Evolutionary conservation across 2,888 invertebrate species (phyloP).

Genomic region (Lutraria lutraria): DNA sequence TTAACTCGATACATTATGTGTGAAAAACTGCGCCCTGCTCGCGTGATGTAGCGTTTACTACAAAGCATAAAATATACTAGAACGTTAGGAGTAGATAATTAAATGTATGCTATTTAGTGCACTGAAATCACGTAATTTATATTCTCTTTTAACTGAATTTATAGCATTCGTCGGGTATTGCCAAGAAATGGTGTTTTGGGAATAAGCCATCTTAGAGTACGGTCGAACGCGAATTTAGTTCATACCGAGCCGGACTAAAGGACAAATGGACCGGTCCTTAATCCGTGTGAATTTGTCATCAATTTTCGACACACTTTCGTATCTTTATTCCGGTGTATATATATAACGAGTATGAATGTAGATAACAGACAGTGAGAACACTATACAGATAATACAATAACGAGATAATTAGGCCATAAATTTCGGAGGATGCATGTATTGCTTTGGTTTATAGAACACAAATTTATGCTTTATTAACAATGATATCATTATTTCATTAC

Average conservation of each 20-base stretch:
- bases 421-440: too few relatives aligned
- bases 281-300: neutral
- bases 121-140: neutral
- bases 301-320: neutral
- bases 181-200: neutral
- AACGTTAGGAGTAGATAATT: neutral
- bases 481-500: too few relatives aligned
- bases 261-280: neutral
- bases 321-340: neutral
- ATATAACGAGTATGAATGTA: neutral
- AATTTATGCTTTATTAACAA: too few relatives aligned
- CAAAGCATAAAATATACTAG: neutral
- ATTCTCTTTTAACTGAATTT: neutral
- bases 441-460: too few relatives aligned
- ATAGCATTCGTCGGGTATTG: neutral
- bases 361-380: neutral
- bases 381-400: neutral
- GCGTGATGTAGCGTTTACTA: neutral
- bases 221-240: neutral
- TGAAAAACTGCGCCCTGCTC: neutral
- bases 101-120: slow-evolving; percentile 3
- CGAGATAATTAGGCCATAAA: too few relatives aligned
- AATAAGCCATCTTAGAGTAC: neutral
- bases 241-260: neutral
- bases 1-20: neutral